Percentiles rank a stretch among this genome's conserved stretches.
These are phyloP conservation scores for Myripristis jacobus DNA, from an alignment of 2,797 vertebrate species.

Conservation along the genomic window DNA sequence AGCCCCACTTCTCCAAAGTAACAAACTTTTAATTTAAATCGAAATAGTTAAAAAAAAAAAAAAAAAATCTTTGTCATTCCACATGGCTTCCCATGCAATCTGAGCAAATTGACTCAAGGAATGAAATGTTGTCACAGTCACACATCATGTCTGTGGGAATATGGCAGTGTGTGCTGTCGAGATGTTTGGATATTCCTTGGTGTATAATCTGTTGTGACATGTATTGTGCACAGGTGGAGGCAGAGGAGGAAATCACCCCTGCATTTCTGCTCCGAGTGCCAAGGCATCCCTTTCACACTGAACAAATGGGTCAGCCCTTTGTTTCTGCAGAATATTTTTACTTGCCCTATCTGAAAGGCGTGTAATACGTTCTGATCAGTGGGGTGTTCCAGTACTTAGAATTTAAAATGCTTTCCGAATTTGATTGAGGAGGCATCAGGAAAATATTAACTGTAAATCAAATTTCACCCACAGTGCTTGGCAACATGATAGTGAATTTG, in stretches of 20 bases:
- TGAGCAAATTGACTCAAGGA: conserved; percentile 42
- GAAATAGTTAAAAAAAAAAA: conserved; percentile 18
- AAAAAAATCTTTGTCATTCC: conserved; percentile 22
- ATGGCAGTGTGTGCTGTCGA: conserved; percentile 27
- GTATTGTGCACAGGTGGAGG: conserved; percentile 63
- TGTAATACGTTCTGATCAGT: conserved; percentile 61
- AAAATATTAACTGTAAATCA: conserved; percentile 43
- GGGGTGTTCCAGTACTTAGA: conserved; percentile 29
- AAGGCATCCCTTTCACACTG: conserved; percentile 58
- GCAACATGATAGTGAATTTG: conserved; percentile 43
- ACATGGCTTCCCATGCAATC: conserved; percentile 23
- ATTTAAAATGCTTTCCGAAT: conserved; percentile 47
- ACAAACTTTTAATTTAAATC: conserved; percentile 6
- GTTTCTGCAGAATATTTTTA: conserved; percentile 56
- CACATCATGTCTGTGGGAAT: conserved; percentile 40
- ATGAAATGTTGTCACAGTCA: conserved; percentile 34
- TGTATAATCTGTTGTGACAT: conserved; percentile 64
- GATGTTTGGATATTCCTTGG: conserved; percentile 51
- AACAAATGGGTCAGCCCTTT: conserved; percentile 70
- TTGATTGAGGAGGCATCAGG: conserved; percentile 30
- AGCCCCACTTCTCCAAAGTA: background rate
- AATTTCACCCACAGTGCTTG: conserved; percentile 19
- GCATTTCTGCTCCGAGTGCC: conserved; percentile 37
- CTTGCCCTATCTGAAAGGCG: conserved; percentile 51
- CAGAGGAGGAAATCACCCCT: conserved; percentile 45